Evolutionary conservation across 2,888 invertebrate genomes (phyloP).

Genomic region (Thereva unica): DNA sequence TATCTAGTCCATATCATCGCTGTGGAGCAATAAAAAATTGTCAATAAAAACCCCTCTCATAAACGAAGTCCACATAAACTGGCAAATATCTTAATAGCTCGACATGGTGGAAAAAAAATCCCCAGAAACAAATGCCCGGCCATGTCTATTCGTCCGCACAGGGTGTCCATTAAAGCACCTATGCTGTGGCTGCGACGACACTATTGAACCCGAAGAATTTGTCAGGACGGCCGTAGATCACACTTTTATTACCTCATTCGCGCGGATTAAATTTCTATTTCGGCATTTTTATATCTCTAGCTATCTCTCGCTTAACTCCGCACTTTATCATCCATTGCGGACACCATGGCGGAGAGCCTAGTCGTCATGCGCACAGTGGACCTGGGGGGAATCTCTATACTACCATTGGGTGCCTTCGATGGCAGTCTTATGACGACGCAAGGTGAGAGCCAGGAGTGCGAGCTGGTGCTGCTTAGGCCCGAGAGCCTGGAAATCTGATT

Average conservation of each 20-base stretch:
- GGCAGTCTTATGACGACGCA: too few relatives aligned
- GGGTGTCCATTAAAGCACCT: constrained; percentile 3
- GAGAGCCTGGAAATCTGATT: constrained; percentile 39
- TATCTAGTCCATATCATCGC: too few relatives aligned
- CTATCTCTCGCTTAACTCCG: constrained; percentile 25
- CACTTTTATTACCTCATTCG: constrained; percentile 43
- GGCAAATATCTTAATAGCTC: too few relatives aligned
- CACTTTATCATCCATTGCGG: constrained; percentile 27
- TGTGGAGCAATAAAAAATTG: too few relatives aligned
- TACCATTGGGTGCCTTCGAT: too few relatives aligned
- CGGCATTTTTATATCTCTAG: constrained; percentile 40
- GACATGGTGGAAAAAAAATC: too few relatives aligned
- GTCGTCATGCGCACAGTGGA: not conserved
- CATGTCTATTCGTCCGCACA: too few relatives aligned
- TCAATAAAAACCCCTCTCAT: too few relatives aligned
- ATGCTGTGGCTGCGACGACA: constrained; percentile 10
- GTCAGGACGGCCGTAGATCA: constrained; percentile 41
- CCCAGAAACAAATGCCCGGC: too few relatives aligned
- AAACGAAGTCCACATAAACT: too few relatives aligned
- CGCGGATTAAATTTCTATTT: constrained; percentile 43
- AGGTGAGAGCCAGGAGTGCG: too few relatives aligned
- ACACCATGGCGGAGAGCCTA: constrained; percentile 11
- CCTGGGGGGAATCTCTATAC: not conserved
- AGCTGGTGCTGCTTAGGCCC: constrained; percentile 7
- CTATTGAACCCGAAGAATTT: constrained; percentile 37